Evolutionary conservation across 2,113 vertebrate genomes (phyloP).

Genomic region (Ammodytes marinus): DNA sequence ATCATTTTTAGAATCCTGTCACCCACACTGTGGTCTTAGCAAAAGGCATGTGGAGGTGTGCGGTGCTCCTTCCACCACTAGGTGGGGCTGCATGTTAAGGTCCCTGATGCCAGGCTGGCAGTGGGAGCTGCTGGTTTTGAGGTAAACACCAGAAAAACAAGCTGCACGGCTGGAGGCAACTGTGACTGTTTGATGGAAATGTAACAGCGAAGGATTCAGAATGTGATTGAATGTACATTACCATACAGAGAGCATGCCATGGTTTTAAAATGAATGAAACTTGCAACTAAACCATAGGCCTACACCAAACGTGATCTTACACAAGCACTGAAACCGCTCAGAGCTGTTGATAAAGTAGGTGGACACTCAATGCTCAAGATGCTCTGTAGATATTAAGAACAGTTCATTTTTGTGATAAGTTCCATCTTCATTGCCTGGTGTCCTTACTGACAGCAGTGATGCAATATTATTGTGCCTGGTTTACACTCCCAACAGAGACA

Average conservation of each 20-base stretch:
- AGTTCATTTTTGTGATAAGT: neutral
- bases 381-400: slow-evolving; percentile 14
- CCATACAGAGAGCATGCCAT: neutral
- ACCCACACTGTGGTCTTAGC: neutral
- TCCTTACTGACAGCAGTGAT: slow-evolving; percentile 19
- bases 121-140: slow-evolving; percentile 16
- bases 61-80: slow-evolving; percentile 48
- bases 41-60: slow-evolving; percentile 1
- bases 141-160: slow-evolving; percentile 43
- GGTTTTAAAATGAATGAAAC: neutral
- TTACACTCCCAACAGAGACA: slow-evolving; percentile 44
- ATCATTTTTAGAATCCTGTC: neutral
- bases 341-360: neutral
- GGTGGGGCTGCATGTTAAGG: slow-evolving; percentile 61
- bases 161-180: neutral
- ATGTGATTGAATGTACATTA: neutral
- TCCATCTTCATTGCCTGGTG: neutral
- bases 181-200: slow-evolving; percentile 3
- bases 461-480: slow-evolving; percentile 22
- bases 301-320: neutral
- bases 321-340: neutral
- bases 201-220: neutral
- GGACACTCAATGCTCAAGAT: neutral
- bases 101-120: neutral
- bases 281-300: neutral